Evolutionary conservation across 1,140 invertebrate genomes (phyloP).

Genomic region (Trachymyrmex cornetzi): DNA sequence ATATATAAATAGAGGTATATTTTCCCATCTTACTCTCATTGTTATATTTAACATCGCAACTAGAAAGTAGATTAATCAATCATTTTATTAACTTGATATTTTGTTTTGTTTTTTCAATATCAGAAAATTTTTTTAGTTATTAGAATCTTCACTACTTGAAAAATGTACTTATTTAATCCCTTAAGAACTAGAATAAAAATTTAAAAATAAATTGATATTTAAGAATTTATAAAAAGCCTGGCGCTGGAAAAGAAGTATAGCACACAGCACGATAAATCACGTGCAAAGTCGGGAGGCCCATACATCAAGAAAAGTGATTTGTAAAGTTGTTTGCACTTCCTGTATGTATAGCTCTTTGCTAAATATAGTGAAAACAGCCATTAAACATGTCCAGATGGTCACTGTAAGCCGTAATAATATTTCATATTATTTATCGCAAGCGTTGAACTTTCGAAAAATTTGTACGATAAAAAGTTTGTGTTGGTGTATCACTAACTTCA

Average conservation of each 20-base stretch:
- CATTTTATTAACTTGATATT: conserved; percentile 1
- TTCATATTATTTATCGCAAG: conserved; percentile 36
- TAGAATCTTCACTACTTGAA: neutral
- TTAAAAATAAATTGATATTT: neutral
- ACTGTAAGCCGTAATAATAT: neutral
- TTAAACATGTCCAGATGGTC: conserved; percentile 3
- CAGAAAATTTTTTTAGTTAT: neutral
- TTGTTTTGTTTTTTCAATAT: neutral
- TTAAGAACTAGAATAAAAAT: conserved; percentile 5
- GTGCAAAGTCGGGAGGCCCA: conserved; percentile 48
- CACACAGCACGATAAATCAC: neutral
- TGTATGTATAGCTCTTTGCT: neutral
- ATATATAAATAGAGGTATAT: neutral
- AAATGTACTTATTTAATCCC: neutral
- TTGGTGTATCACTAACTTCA: neutral
- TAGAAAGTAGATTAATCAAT: neutral
- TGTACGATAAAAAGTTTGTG: conserved; percentile 2
- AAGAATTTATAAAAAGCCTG: neutral
- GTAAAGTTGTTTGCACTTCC: conserved; percentile 33
- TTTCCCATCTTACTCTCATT: neutral
- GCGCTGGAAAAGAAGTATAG: neutral
- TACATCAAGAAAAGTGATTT: conserved; percentile 46
- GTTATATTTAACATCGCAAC: neutral
- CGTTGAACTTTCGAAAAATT: conserved; percentile 1
- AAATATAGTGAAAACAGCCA: neutral